A percentile compares a stretch with the other conserved stretches of the same genome.
These are phyloP conservation scores for Brachyrhaphis roseni DNA, from an alignment of 2,797 vertebrate species.

Conservation along the genomic window DNA sequence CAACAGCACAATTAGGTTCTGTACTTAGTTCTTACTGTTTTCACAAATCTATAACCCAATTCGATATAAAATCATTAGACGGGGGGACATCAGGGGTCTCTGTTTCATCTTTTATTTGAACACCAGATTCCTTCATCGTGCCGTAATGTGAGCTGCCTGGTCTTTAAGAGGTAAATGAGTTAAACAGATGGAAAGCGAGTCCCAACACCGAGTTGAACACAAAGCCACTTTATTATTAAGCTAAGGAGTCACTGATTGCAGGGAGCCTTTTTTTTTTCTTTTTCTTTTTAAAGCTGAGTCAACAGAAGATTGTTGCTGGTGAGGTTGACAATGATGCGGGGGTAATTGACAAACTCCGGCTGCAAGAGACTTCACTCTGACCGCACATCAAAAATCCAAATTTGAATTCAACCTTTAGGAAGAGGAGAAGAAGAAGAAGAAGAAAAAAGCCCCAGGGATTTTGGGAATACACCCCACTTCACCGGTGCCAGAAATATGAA, in stretches of 20 bases:
- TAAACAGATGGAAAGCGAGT: slow-evolving; percentile 60
- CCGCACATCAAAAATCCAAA: slow-evolving; percentile 34
- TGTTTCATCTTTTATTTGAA: slow-evolving; percentile 46
- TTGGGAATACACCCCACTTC: slow-evolving; percentile 25
- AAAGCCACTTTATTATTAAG: slow-evolving; percentile 78
- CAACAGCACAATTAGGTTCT: not conserved
- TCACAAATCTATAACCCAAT: not conserved
- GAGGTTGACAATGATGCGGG: slow-evolving; percentile 18
- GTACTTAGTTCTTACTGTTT: not conserved
- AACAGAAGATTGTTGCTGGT: slow-evolving; percentile 5
- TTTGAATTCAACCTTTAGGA: slow-evolving; percentile 15
- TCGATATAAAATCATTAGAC: slow-evolving; percentile 18
- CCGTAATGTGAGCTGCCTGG: slow-evolving; percentile 15
- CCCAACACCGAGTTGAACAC: slow-evolving; percentile 70
- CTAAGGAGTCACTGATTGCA: slow-evolving; percentile 42
- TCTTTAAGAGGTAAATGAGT: slow-evolving; percentile 37
- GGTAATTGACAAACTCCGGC: slow-evolving; percentile 15
- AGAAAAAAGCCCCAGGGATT: slow-evolving; percentile 8
- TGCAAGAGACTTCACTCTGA: slow-evolving; percentile 21
- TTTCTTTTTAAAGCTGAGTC: slow-evolving; percentile 23
- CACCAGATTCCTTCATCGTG: slow-evolving; percentile 19
- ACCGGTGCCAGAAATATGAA: slow-evolving; percentile 13
- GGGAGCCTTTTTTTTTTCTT: slow-evolving; percentile 25
- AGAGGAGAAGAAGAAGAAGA: slow-evolving; percentile 7
- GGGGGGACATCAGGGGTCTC: slow-evolving; percentile 25